Evolutionary conservation across 1,140 invertebrate species (phyloP), one percentile per base, ranked within the genome.

Genomic region (Drosophila quadrilineata): DNA sequence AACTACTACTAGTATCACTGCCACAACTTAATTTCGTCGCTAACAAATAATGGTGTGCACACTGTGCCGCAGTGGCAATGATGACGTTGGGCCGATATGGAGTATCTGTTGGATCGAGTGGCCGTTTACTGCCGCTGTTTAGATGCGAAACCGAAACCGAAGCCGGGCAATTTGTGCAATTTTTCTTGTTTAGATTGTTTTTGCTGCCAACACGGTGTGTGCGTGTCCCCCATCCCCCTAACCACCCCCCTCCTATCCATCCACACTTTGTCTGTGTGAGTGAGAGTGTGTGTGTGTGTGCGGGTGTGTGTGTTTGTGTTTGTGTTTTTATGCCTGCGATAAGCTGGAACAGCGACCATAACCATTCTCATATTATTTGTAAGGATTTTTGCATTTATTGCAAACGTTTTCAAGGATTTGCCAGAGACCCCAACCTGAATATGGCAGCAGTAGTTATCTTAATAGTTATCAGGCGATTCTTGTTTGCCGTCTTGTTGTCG

Each of bases 371-470:
- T 84, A 84, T 77, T 84, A 85, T 84, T 85, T 84, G 77, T 79
- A 85, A 85, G 74, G 79, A 84, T 84, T 84, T 85, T 74, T 77
- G 74, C 79, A 85, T 77, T 84, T 85, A 84, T 85, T 84, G 79
- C 79, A 60, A 85, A 65, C 70, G 74, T 54, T 85, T 82, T 75
- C 64, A 77, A 80, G 77, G 76, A 77, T 84, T 82, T 84, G 31
- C 65, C 53, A 16, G 36, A 22, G 43, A 33, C 54, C 57, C 14
- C 38, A 49, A 49, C 43, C 72, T 69, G 40, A 80, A 80, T 76
- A 82, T 69, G 72, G 77, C 65, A 65, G 56, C 62, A 58, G 60
- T 73, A 79, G 75, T 75, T 82, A 77, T 84, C 79, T 84, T 84
- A 74, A 85, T 85, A 84, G 77, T 84, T 84, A 84, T 84, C 77